Base-by-base conservation (phyloP, 2,113 vertebrate species). In the Tautogolabrus adspersus region DNA sequence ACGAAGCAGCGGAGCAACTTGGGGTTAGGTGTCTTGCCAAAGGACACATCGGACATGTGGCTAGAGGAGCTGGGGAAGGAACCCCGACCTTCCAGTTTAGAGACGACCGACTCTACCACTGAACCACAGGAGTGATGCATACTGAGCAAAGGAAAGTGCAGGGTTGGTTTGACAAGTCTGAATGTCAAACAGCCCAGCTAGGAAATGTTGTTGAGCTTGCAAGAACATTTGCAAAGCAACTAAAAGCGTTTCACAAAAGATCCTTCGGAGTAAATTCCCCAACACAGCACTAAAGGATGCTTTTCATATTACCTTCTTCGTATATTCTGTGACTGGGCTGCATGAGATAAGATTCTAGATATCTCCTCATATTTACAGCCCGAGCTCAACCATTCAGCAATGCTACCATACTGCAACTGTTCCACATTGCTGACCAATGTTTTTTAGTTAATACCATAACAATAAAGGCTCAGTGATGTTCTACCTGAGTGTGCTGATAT, bases 271-370 rank as follows among this genome's bases (percentile, higher is more conserved):
- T n/a, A 61, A 71, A 74, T 64, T 51, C 22, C 9, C 5, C 2
- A 46, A 42, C 11, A 42, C 40, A 42, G 40, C 11, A 42, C 40
- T 11, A 42, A 9, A 10, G 40, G 40, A 11, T 6, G 40, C 40
- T 42, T 42, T 10, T 1, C 40, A 42, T 10, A 11, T 6, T 42
- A 9, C 40, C 40, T 42, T 42, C 40, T 42, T 42, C 40, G 0
- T 57, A 61, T 40, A 60, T 74, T 78, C 55, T 54, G 37, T 55
- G 64, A 77, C 56, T 61, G 5, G 2, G 52, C 57, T 60, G 62
- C 46, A 18, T 47, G 5, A 66, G 49, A 16, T 26, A 12, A 44
- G 21, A 42, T 13, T 10, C 13, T 40, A 44, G 34, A 49, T 54
- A 51, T 67, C 13, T 63, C 49, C 30, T 58, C 22, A 19, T 70